phyloP scores from a whole-genome alignment of 2,888 invertebrate genomes.

The Metalampra italica region DNA sequence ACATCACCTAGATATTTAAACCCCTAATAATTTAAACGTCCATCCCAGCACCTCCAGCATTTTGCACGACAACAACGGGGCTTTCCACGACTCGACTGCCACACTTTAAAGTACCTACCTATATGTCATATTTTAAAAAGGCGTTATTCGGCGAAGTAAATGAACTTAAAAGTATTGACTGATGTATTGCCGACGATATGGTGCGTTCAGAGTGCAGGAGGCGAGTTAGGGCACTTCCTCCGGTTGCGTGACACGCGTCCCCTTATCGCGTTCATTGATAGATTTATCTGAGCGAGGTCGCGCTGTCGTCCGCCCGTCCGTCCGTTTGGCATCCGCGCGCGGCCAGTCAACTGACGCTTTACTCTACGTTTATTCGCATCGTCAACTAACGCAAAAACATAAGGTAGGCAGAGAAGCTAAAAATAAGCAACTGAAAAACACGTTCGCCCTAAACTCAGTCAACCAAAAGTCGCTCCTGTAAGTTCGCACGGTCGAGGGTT shows the following conservation, averaged over 20 bases:
- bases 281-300: conserved; percentile 74
- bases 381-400: not conserved
- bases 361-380: conserved; percentile 6
- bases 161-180: conserved; percentile 8
- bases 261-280: conserved; percentile 75
- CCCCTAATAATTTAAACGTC: too few relatives aligned
- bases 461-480: too few relatives aligned
- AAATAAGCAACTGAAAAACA: too few relatives aligned
- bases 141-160: too few relatives aligned
- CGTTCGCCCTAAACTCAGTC: not conserved
- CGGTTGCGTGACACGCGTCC: conserved; percentile 62
- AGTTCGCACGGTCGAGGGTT: too few relatives aligned
- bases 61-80: too few relatives aligned
- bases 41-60: too few relatives aligned
- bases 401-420: not conserved
- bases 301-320: conserved; percentile 32
- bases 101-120: too few relatives aligned
- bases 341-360: not conserved
- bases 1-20: too few relatives aligned
- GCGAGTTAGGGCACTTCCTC: conserved; percentile 62
- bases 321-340: conserved; percentile 2
- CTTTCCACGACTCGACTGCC: too few relatives aligned
- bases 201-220: conserved; percentile 51
- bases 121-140: too few relatives aligned
- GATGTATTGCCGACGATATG: conserved; percentile 10